Evolutionary conservation across 2,888 invertebrate species (phyloP), one percentile per base, ranked within the genome.

Genomic region (Nomada ruficornis): DNA sequence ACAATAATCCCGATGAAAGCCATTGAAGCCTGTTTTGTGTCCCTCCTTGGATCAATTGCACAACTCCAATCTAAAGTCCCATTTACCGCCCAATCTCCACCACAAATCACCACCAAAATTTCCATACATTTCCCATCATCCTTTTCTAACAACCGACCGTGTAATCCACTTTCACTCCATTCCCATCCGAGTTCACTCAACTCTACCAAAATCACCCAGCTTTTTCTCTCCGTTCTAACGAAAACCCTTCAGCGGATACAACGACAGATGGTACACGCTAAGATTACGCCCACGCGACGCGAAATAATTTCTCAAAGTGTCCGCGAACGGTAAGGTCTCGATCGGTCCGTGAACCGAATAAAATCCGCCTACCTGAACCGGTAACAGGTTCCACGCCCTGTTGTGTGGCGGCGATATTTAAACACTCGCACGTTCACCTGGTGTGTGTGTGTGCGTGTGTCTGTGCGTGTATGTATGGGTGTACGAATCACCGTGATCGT

Each of bases 301-400:
- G 42, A 67, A 77, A 79, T 75, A 70, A 82, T 72, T 71, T 70
- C 70, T 77, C 60, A 67, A 73, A 63, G 68, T 20, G 78, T 76
- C 70, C 72, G 26, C 54, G 60, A 36, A 62, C 47, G 62, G 52
- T 42, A 71, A 79, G 77, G 44, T 73, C 60, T 74, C 60, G 81
- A 76, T 77, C 75, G 79, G 77, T 75, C 80, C 42, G 84, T 29
- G 80, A 69, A 72, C 73, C 68, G 59, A 70, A 15, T 60, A 42
- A 73, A 82, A 71, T 68, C 86, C 86, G 86, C 88, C 88, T 87
- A 89, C 89, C 84, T 77, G 84, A 89, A 88, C 88, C 85, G 88
- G 90, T 89, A 91, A 91, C 90, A 89, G 89, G 88, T 89, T 90
- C 86, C 89, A 89, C 89, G 88, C 84, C 90, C 87, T 87, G 84